A percentile compares a stretch with the other conserved stretches of the same genome.
These are phyloP conservation scores for Keiferia lycopersicella DNA, from an alignment of 2,888 invertebrate genomes.

Conservation along the genomic window DNA sequence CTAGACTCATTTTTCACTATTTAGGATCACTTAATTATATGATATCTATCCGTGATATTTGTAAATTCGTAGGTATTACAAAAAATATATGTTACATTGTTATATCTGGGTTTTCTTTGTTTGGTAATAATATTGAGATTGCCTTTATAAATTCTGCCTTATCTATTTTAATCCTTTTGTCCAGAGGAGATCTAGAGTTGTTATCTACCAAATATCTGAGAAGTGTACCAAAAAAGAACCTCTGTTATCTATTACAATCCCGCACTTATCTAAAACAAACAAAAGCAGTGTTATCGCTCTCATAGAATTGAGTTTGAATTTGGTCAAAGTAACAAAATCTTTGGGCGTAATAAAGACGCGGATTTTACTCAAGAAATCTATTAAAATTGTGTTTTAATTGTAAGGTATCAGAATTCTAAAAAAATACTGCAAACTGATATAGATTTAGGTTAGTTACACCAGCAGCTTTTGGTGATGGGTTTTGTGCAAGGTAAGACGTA, in stretches of 20 bases:
- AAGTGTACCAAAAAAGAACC: not conserved
- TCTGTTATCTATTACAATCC: slow-evolving; percentile 43
- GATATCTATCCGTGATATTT: slow-evolving; percentile 68
- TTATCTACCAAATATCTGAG: not conserved
- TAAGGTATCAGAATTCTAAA: not conserved
- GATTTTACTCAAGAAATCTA: not conserved
- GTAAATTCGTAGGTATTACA: slow-evolving; percentile 74
- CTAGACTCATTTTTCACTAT: slow-evolving; percentile 28
- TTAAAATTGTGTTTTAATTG: not conserved
- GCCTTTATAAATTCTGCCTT: not conserved
- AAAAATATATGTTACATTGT: slow-evolving; percentile 78
- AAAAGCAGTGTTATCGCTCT: slow-evolving; percentile 34
- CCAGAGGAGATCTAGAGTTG: slow-evolving; percentile 20
- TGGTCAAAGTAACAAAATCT: not conserved
- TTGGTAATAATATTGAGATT: slow-evolving; percentile 27
- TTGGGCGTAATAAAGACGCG: not conserved
- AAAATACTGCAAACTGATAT: slow-evolving; percentile 31
- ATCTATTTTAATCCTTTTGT: slow-evolving; percentile 26
- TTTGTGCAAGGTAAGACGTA: slow-evolving; percentile 63
- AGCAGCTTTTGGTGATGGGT: slow-evolving; percentile 72
- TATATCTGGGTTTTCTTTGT: slow-evolving; percentile 76
- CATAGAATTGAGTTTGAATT: not conserved
- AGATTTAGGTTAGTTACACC: slow-evolving; percentile 31
- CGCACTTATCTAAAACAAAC: slow-evolving; percentile 54
- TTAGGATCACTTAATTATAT: slow-evolving; percentile 24